A percentile compares a stretch with the other conserved stretches of the same genome.
These are phyloP conservation scores for Rotaria magnacalcarata DNA, from an alignment of 2,888 invertebrate genomes.

Conservation along the genomic window DNA sequence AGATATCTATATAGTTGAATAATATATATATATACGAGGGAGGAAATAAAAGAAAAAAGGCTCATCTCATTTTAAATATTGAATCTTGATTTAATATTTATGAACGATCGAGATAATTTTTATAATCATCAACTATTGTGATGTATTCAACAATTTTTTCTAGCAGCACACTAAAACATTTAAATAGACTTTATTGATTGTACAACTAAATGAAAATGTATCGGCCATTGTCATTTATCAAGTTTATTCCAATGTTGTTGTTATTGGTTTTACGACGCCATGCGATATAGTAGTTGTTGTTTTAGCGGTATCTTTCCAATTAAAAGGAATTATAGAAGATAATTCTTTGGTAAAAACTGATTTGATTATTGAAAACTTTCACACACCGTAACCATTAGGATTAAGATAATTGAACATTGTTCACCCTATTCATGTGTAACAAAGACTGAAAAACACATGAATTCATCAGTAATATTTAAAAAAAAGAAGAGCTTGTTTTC, in stretches of 20 bases:
- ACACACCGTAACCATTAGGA: background rate
- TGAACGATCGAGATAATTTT: background rate
- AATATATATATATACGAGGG: background rate
- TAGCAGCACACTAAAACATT: background rate
- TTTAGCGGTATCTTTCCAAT: background rate
- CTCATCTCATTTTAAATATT: background rate
- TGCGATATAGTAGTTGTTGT: background rate
- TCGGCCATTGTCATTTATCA: background rate
- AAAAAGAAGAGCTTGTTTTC: background rate
- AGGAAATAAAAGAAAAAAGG: background rate
- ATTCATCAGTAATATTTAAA: too few species aligned
- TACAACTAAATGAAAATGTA: background rate
- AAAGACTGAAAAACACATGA: background rate
- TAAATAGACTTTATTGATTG: background rate
- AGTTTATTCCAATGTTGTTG: slow-evolving; percentile 8
- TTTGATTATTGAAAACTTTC: background rate
- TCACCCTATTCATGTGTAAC: slow-evolving; percentile 16
- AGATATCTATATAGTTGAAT: background rate
- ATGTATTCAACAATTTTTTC: slow-evolving; percentile 24
- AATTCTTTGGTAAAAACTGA: background rate
- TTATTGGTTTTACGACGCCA: background rate
- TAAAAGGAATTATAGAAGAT: background rate
- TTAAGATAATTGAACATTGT: background rate
- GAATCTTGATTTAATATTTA: background rate
- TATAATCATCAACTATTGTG: background rate